These are phyloP conservation scores for Eupithecia centaureata DNA, from an alignment of 2,888 invertebrate genomes.

Conservation along the genomic window DNA sequence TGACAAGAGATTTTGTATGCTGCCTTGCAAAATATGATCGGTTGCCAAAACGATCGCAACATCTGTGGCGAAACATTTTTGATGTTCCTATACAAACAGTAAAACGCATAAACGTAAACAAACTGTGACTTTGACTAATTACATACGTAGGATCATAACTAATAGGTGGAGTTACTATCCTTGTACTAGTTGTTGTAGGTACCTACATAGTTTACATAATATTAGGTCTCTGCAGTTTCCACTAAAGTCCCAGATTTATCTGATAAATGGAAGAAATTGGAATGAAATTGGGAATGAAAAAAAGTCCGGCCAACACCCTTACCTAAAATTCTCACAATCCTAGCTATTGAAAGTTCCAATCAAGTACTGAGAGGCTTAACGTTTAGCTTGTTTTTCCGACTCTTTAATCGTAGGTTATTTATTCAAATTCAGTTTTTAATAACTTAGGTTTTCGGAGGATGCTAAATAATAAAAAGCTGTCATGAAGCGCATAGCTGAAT, in stretches of 20 bases:
- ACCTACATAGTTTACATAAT: neutral
- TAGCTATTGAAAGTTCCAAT: no score
- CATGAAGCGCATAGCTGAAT: no score
- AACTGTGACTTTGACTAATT: slow-evolving; percentile 30
- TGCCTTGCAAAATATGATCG: slow-evolving; percentile 31
- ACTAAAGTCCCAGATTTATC: neutral
- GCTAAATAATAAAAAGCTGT: no score
- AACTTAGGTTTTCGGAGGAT: no score
- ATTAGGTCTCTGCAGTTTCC: neutral
- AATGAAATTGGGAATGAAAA: no score
- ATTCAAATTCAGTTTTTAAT: no score
- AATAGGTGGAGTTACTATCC: neutral
- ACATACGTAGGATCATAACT: neutral
- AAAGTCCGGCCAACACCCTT: no score
- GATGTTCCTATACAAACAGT: slow-evolving; percentile 22
- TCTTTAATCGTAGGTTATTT: no score
- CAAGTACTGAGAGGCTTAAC: no score
- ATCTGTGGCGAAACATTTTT: slow-evolving; percentile 27
- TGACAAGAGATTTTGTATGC: slow-evolving; percentile 26
- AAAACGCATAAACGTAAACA: slow-evolving; percentile 15
- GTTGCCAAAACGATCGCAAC: slow-evolving; percentile 28
- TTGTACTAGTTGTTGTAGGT: neutral
- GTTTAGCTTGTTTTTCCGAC: no score
- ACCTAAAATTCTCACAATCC: no score
- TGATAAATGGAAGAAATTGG: neutral